A percentile compares a stretch with the other conserved stretches of the same genome.
Conservation (phyloP, 2,888 invertebrate species). For the Drosophila yooni region DNA sequence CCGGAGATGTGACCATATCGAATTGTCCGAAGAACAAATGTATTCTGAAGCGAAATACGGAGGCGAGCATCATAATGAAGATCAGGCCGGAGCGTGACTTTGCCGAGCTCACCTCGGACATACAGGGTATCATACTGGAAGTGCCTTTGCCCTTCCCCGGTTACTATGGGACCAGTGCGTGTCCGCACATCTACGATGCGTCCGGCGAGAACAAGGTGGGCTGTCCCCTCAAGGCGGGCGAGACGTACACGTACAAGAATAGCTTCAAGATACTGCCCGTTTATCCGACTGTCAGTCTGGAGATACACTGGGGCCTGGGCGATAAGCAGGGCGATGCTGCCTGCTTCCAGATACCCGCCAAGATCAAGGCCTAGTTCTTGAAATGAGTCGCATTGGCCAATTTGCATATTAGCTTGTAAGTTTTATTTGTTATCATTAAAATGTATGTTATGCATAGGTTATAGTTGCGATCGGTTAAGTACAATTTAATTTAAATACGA, state of each 20-base stretch:
- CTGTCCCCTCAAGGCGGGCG: constrained; percentile 90
- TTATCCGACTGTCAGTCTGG: constrained; percentile 86
- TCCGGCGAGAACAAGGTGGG: constrained; percentile 87
- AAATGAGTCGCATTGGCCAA: constrained; percentile 8
- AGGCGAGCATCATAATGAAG: constrained; percentile 86
- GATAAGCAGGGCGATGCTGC: constrained; percentile 85
- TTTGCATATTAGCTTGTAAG: constrained; percentile 40
- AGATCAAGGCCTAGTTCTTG: constrained; percentile 85
- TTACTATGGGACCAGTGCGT: constrained; percentile 90
- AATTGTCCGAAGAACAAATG: constrained; percentile 89
- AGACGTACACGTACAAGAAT: constrained; percentile 89
- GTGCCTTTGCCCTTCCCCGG: constrained; percentile 91
- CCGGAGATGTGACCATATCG: constrained; percentile 86
- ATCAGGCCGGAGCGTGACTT: constrained; percentile 87
- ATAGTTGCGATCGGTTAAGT: constrained; percentile 53
- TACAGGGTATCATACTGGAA: constrained; percentile 88
- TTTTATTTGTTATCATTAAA: constrained; percentile 56
- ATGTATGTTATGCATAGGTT: constrained; percentile 40
- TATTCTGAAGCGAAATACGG: constrained; percentile 87
- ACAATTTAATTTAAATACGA: constrained; percentile 35
- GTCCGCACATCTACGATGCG: constrained; percentile 87
- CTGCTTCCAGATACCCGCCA: constrained; percentile 90
- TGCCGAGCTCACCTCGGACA: constrained; percentile 86
- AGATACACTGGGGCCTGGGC: constrained; percentile 88
- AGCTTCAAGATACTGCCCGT: constrained; percentile 86